These are phyloP conservation scores for Clarias gariepinus DNA, from an alignment of 2,113 vertebrate species.

Conservation along the genomic window DNA sequence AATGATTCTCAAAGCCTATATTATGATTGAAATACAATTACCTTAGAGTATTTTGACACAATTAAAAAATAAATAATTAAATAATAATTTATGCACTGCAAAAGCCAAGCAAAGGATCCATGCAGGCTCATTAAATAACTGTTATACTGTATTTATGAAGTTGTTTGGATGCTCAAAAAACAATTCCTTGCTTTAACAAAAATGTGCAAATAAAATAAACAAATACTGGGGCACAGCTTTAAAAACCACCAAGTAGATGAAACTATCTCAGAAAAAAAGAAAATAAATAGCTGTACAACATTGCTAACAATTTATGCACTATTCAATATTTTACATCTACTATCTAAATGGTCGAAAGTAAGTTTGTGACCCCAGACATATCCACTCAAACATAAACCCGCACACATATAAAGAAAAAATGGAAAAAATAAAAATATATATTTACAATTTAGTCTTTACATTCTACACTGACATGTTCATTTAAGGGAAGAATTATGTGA, in stretches of 20 bases:
- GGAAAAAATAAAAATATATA: constrained; percentile 61
- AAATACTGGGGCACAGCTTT: constrained; percentile 5
- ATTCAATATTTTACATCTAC: constrained; percentile 56
- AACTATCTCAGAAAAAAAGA: constrained; percentile 49
- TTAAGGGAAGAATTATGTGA: constrained; percentile 38
- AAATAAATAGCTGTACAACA: constrained; percentile 59
- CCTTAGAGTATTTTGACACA: constrained; percentile 24
- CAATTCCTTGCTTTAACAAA: constrained; percentile 32
- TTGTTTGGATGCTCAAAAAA: constrained; percentile 29
- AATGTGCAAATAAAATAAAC: constrained; percentile 25
- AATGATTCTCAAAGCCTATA: constrained; percentile 8
- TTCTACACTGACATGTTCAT: constrained; percentile 47
- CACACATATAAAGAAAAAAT: constrained; percentile 63
- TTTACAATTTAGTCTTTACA: constrained; percentile 56
- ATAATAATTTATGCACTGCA: not conserved
- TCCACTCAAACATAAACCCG: constrained; percentile 55
- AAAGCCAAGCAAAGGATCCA: constrained; percentile 24
- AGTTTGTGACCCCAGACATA: constrained; percentile 50
- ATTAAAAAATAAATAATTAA: not conserved
- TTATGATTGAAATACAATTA: constrained; percentile 24
- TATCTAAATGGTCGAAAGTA: constrained; percentile 56
- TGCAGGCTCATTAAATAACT: constrained; percentile 28
- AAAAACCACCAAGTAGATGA: constrained; percentile 42
- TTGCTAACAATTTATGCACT: constrained; percentile 55
- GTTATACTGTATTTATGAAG: constrained; percentile 30